These are phyloP conservation scores for Enteromius argenteus DNA, from an alignment of 2,797 vertebrate species.

Conservation along the genomic window DNA sequence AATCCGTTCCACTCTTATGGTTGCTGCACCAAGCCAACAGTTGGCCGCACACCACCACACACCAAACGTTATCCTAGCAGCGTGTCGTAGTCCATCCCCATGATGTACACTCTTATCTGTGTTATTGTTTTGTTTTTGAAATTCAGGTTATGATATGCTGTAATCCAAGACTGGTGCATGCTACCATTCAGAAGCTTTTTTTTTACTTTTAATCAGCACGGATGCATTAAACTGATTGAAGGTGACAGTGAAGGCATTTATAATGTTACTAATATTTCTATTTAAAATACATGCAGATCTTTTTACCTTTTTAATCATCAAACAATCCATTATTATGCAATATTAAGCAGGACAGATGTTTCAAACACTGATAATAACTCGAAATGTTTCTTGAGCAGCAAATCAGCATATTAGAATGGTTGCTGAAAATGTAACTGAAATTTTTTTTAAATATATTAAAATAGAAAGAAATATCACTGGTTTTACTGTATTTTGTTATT, in stretches of 20 bases:
- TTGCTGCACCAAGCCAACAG: constrained; percentile 54
- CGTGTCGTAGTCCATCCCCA: not conserved
- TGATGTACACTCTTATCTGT: constrained; percentile 42
- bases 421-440: not conserved
- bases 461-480: not conserved
- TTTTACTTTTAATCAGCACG: not conserved
- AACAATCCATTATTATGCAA: not conserved
- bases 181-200: not conserved
- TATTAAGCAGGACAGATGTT: not conserved
- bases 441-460: not conserved
- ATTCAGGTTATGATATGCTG: constrained; percentile 18
- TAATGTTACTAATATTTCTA: not conserved
- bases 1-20: constrained; percentile 58
- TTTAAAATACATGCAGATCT: not conserved
- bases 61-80: constrained; percentile 48
- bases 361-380: not conserved
- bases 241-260: not conserved
- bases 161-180: not conserved
- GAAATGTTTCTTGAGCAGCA: not conserved
- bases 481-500: not conserved
- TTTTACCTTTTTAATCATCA: not conserved
- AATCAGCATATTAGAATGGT: not conserved
- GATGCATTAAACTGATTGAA: not conserved
- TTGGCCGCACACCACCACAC: constrained; percentile 59
- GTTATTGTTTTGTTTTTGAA: constrained; percentile 22